Conservation (phyloP, 2,888 invertebrate genomes). For the Mesoligia furuncula region DNA sequence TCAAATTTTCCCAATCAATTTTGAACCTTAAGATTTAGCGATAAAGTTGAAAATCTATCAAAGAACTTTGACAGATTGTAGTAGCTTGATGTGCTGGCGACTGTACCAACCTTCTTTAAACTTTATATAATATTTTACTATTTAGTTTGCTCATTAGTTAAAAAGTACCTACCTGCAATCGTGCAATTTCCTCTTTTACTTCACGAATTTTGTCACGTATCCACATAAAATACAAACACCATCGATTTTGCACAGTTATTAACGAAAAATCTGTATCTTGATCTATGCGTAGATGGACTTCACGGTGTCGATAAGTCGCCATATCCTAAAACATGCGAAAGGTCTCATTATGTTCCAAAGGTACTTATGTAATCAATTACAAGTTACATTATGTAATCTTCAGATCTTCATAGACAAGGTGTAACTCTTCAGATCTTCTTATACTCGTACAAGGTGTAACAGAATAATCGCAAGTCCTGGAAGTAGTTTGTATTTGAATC, state of each 20-base stretch:
- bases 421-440: background rate
- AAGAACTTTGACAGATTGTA: no score
- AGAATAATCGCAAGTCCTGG: no score
- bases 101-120: background rate
- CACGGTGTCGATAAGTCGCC: conserved; percentile 51
- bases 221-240: conserved; percentile 82
- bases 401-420: background rate
- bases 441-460: no score
- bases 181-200: conserved; percentile 65
- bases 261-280: conserved; percentile 51
- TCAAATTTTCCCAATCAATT: no score
- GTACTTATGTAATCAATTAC: no score
- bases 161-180: conserved; percentile 72
- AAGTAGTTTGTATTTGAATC: no score
- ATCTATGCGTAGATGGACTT: conserved; percentile 37
- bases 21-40: no score
- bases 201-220: conserved; percentile 59
- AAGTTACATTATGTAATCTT: background rate
- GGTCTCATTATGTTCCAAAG: background rate
- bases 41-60: no score
- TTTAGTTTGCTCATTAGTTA: background rate
- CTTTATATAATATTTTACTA: background rate
- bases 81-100: no score
- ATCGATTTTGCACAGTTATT: conserved; percentile 71
- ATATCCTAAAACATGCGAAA: conserved; percentile 70